Evolutionary conservation across 2,888 invertebrate species (phyloP).

Genomic region (Tetragonisca angustula): DNA sequence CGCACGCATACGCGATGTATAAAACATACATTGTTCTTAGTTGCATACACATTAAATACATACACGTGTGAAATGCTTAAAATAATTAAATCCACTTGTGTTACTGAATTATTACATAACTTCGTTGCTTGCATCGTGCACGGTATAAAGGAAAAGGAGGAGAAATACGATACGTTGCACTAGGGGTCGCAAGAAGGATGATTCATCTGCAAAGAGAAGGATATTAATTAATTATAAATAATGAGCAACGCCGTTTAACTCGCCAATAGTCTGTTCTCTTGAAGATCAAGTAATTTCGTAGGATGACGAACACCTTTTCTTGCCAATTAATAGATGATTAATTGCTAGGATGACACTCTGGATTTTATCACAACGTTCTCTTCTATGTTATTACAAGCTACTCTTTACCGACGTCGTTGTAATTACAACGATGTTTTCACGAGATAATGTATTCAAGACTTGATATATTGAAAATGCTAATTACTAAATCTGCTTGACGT

Average conservation of each 20-base stretch:
- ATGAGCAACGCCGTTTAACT: constrained; percentile 66
- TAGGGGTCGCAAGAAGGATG: not conserved
- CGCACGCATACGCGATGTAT: too few species aligned
- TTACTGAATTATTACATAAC: not conserved
- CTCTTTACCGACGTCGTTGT: constrained; percentile 48
- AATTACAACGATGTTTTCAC: constrained; percentile 59
- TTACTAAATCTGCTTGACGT: constrained; percentile 34
- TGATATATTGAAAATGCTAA: constrained; percentile 54
- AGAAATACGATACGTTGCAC: not conserved
- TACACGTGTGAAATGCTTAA: too few species aligned
- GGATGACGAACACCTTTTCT: constrained; percentile 80
- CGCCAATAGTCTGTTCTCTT: constrained; percentile 51
- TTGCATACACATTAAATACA: too few species aligned
- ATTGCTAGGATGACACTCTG: constrained; percentile 79
- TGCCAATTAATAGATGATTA: constrained; percentile 83
- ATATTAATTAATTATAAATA: constrained; percentile 81
- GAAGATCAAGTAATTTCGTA: constrained; percentile 75
- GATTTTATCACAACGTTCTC: constrained; percentile 70
- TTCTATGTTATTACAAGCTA: constrained; percentile 48
- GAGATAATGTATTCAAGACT: constrained; percentile 36
- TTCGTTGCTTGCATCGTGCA: not conserved
- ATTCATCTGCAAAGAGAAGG: constrained; percentile 52
- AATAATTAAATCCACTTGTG: not conserved
- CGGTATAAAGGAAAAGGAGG: not conserved
- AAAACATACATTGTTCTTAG: too few species aligned